Conservation (phyloP, 2,113 vertebrate species). For the Pyrgilauda ruficollis region DNA sequence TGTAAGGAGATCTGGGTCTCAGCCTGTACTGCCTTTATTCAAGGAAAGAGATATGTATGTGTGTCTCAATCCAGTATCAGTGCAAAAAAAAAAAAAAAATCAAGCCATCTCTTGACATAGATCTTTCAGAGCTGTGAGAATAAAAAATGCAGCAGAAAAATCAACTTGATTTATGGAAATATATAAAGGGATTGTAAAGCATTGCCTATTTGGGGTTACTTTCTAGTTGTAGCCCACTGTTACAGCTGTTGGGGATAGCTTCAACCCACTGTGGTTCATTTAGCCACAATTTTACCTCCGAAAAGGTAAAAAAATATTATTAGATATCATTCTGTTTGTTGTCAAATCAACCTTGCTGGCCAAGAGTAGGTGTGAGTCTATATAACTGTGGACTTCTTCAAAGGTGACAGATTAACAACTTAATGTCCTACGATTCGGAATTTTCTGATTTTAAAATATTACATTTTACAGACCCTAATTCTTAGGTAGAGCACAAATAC, state of each 20-base stretch:
- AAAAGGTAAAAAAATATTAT: background rate
- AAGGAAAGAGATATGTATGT: background rate
- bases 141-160: background rate
- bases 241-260: background rate
- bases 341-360: background rate
- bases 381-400: background rate
- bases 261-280: background rate
- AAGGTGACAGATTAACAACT: background rate
- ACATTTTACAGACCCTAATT: background rate
- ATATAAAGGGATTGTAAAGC: background rate
- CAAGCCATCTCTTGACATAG: background rate
- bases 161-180: background rate
- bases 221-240: background rate
- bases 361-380: background rate
- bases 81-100: background rate
- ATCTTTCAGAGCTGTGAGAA: background rate
- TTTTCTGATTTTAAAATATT: background rate
- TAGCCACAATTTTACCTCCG: background rate
- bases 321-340: background rate
- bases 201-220: background rate
- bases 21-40: background rate
- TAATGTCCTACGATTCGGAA: accelerated
- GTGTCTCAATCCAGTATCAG: background rate
- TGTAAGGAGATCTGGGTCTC: background rate
- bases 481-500: background rate